Base-by-base conservation (phyloP, 2,888 invertebrate genomes). In the Allacma fusca region DNA sequence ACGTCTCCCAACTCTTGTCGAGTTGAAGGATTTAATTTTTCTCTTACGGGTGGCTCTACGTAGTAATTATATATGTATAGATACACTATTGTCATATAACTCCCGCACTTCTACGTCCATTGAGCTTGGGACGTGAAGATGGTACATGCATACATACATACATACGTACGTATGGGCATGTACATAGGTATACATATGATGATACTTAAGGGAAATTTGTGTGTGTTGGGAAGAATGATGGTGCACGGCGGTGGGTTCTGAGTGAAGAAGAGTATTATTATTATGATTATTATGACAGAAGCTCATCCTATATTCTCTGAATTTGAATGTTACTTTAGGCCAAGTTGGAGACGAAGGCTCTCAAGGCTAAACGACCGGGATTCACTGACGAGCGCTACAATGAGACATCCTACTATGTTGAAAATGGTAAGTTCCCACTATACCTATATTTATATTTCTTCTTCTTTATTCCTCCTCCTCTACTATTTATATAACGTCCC, bases 381-480 rank as follows among this genome's bases (percentile, higher is more conserved):
- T 95, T 95, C 88, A 95, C 94, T 50, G 95, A 95, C 88, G 95
- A 95, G 87, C 91, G 95, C 85, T 95, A 95, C 90, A 94, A 95
- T 88, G 96, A 96, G 89, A 96, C 96, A 24, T 95, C 95, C 76
- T 97, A 96, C 88, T 96, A 95, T 88, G 93, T 95, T 85, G 96
- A 97, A 90, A 96, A 96, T 90, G 95, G 96, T 95, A 87, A 91
- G 91, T 88, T 64, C 19, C n/a, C 21, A 13, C 16, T 67, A 62
- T 26, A 62, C 34, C n/a, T 29, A 67, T 2, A 29, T 67, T 16
- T 67, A 29, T 57, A 26, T 57, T 12, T n/a, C 50, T 50, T 9
- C 50, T 5, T 5, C 34, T 34, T 34, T 34, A 4, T 34, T 9
- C 34, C 9, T 34, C 34, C 34, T 34, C n/a, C n/a, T n/a, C n/a